Percentiles rank a stretch among this genome's conserved stretches.
Conservation (phyloP, 2,888 invertebrate species). For the Drosophila melanosoma region DNA sequence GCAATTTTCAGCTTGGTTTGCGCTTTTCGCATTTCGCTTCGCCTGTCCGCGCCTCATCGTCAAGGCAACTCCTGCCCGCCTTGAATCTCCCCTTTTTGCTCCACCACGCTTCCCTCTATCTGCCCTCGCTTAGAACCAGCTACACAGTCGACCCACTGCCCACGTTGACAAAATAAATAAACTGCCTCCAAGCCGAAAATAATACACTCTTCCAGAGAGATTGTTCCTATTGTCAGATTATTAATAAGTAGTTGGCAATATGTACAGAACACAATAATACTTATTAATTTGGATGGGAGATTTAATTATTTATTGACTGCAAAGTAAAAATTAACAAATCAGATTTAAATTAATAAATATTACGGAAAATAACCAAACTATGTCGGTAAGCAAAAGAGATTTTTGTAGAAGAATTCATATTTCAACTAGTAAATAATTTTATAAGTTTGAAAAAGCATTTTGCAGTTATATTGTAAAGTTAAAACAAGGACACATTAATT, state of each 20-base stretch:
- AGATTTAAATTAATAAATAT: not conserved
- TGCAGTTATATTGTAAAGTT: not conserved
- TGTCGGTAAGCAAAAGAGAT: not conserved
- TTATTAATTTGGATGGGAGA: not conserved
- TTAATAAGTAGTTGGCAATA: not conserved
- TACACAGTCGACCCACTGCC: conserved; percentile 54
- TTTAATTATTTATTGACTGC: not conserved
- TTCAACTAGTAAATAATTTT: not conserved
- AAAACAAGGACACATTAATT: not conserved
- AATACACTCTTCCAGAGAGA: not conserved
- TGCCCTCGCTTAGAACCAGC: conserved; percentile 1
- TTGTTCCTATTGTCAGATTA: not conserved
- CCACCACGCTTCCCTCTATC: not conserved
- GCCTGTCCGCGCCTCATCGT: conserved; percentile 62
- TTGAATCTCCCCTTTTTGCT: not conserved
- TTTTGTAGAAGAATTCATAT: not conserved
- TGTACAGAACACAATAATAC: not conserved
- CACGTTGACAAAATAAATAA: conserved; percentile 66
- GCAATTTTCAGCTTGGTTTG: conserved; percentile 79
- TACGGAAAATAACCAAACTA: not conserved
- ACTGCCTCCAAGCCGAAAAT: not conserved
- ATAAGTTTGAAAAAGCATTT: not conserved
- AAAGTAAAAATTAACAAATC: not conserved
- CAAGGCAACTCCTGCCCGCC: conserved; percentile 30
- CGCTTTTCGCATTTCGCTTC: conserved; percentile 65